Conservation (phyloP, 2,888 invertebrate species). For the Apoda limacodes region DNA sequence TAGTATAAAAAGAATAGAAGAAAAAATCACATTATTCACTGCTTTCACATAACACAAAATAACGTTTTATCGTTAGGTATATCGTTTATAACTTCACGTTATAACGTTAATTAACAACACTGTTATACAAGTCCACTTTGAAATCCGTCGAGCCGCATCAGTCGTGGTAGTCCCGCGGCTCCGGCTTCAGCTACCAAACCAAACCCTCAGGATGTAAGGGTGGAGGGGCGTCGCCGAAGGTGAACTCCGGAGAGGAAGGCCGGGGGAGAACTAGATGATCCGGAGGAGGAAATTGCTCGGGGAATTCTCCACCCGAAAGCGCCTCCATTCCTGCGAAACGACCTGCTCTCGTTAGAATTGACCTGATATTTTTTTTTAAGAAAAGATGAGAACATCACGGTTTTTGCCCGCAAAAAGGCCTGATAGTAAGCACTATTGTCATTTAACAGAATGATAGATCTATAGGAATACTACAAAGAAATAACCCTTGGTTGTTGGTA, state of each 20-base stretch:
- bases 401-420: too few relatives aligned
- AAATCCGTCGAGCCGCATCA: conserved; percentile 67
- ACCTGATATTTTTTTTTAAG: too few relatives aligned
- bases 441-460: too few relatives aligned
- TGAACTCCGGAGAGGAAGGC: conserved; percentile 82
- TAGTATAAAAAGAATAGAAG: too few relatives aligned
- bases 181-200: conserved; percentile 71
- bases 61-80: too few relatives aligned
- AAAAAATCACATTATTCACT: too few relatives aligned
- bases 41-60: too few relatives aligned
- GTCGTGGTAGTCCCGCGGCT: conserved; percentile 70
- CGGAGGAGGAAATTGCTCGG: conserved; percentile 71
- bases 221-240: conserved; percentile 66
- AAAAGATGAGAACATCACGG: too few relatives aligned
- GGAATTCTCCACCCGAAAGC: conserved; percentile 59
- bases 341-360: conserved; percentile 74
- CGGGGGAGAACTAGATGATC: conserved; percentile 77
- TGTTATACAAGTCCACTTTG: conserved; percentile 49
- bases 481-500: too few relatives aligned
- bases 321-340: conserved; percentile 81
- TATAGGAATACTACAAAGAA: too few relatives aligned
- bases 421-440: too few relatives aligned
- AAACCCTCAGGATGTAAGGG: conserved; percentile 63
- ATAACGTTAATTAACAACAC: conserved; percentile 29
- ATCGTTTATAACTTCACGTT: too few relatives aligned